Evolutionary conservation across 2,888 invertebrate species (phyloP).

Genomic region (Aplocera efformata): DNA sequence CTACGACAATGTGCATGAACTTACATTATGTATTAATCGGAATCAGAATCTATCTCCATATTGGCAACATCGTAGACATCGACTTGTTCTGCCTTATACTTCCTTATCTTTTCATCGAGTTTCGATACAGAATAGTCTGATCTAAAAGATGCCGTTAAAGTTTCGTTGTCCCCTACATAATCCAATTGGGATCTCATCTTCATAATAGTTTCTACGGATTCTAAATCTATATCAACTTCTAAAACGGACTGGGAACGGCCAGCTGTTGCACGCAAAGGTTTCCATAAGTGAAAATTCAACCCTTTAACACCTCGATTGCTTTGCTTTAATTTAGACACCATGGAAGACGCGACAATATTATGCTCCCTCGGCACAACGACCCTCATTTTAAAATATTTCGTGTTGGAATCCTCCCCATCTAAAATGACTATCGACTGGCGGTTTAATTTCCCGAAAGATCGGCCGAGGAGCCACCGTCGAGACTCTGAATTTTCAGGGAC

Average conservation of each 20-base stretch:
- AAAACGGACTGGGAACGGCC: slow-evolving; percentile 23
- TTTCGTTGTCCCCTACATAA: slow-evolving; percentile 37
- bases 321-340: slow-evolving; percentile 46
- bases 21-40: slow-evolving; percentile 30
- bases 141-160: slow-evolving; percentile 32
- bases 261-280: slow-evolving; percentile 23
- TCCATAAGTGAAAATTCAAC: slow-evolving; percentile 59
- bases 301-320: slow-evolving; percentile 59
- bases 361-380: slow-evolving; percentile 32
- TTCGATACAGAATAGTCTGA: slow-evolving; percentile 37
- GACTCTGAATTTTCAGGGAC: slow-evolving; percentile 59
- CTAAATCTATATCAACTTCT: slow-evolving; percentile 55
- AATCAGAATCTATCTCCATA: slow-evolving; percentile 61
- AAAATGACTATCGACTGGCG: slow-evolving; percentile 42
- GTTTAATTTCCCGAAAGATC: slow-evolving; percentile 51
- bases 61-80: slow-evolving; percentile 62
- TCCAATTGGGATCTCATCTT: slow-evolving; percentile 50
- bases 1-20: slow-evolving; percentile 40
- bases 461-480: slow-evolving; percentile 50
- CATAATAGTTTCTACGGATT: slow-evolving; percentile 53
- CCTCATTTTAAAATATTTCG: slow-evolving; percentile 47
- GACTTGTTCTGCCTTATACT: slow-evolving; percentile 46
- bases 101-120: slow-evolving; percentile 44
- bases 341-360: slow-evolving; percentile 22
- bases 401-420: slow-evolving; percentile 43